A percentile compares a stretch with the other conserved stretches of the same genome.
These are phyloP conservation scores for Lypha dubia DNA, from an alignment of 2,888 invertebrate genomes.

Conservation along the genomic window DNA sequence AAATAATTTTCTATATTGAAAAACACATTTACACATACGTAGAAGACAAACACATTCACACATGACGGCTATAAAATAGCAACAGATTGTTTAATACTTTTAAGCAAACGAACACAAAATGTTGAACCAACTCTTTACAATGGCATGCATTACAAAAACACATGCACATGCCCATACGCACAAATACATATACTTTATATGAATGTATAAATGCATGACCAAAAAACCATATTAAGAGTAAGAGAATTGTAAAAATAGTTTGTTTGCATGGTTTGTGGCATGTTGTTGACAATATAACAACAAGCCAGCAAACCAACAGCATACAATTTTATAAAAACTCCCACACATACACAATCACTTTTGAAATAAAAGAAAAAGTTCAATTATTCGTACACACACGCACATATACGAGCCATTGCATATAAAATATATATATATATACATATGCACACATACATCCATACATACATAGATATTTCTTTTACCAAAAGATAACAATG, in stretches of 20 bases:
- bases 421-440: constrained; percentile 2
- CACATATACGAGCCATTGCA: neutral
- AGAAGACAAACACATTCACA: constrained; percentile 12
- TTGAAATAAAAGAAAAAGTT: constrained; percentile 29
- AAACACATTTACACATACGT: constrained; percentile 21
- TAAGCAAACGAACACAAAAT: constrained; percentile 49
- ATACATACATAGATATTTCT: constrained; percentile 36
- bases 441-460: constrained; percentile 9
- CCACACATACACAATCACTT: constrained; percentile 35
- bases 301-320: constrained; percentile 61
- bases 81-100: constrained; percentile 69
- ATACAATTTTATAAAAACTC: constrained; percentile 51
- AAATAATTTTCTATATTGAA: constrained; percentile 58
- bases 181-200: neutral
- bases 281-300: constrained; percentile 72
- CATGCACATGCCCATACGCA: neutral
- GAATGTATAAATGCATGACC: constrained; percentile 32
- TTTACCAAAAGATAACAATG: constrained; percentile 68
- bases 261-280: constrained; percentile 73
- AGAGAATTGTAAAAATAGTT: constrained; percentile 71
- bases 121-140: constrained; percentile 59
- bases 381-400: constrained; percentile 26
- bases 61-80: constrained; percentile 43
- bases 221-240: constrained; percentile 53
- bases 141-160: constrained; percentile 38